A percentile compares a stretch with the other conserved stretches of the same genome.
Evolutionary conservation across 2,113 vertebrate species (phyloP).

Genomic region (Brachypodius melanocephalos): DNA sequence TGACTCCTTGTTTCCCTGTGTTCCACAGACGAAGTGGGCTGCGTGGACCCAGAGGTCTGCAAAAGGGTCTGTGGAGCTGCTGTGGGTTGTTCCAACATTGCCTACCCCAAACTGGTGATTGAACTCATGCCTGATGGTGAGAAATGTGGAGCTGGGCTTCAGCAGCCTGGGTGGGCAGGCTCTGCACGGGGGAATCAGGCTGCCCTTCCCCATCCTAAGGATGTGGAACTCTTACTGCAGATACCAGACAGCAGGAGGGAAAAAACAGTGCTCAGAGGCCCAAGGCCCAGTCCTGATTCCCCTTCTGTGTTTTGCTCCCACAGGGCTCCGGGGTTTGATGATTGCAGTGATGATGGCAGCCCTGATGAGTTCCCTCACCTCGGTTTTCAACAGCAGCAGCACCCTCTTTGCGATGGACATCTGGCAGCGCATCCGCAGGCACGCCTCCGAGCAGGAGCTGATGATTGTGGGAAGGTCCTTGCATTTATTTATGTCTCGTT

Average conservation of each 20-base stretch:
- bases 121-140: conserved; percentile 92
- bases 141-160: conserved; percentile 26
- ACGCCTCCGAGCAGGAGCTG: conserved; percentile 85
- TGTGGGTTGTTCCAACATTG: conserved; percentile 93
- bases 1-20: not conserved
- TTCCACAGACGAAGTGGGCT: conserved; percentile 86
- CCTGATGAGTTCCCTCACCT: conserved; percentile 95
- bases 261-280: not conserved
- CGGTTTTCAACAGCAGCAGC: conserved; percentile 96
- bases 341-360: conserved; percentile 93
- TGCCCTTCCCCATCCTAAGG: not conserved
- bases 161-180: not conserved
- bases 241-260: not conserved
- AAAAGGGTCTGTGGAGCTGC: conserved; percentile 80
- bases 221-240: not conserved
- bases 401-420: conserved; percentile 92
- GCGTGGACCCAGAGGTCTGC: conserved; percentile 86
- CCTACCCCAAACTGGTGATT: conserved; percentile 91
- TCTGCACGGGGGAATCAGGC: accelerated
- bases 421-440: conserved; percentile 79
- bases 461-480: conserved; percentile 93
- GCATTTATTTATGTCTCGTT: not conserved
- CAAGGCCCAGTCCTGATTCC: not conserved
- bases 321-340: conserved; percentile 93
- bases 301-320: not conserved